phyloP scores from a whole-genome alignment of 2,888 invertebrate species.

The Lumbricus terrestris region DNA sequence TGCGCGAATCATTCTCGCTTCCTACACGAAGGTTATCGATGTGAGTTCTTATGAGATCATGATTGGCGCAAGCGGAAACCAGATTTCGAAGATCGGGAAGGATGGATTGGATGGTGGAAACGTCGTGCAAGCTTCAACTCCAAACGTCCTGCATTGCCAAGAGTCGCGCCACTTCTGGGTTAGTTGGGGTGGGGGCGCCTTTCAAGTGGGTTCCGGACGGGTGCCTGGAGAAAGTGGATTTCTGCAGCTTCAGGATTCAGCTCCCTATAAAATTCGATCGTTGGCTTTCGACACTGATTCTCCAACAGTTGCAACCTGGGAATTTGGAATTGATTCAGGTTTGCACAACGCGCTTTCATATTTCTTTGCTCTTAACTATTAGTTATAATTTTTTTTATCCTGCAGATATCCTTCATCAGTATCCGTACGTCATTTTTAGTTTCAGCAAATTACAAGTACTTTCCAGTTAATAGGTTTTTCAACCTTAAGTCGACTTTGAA shows the following conservation, averaged over 20 bases:
- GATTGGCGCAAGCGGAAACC: constrained; percentile 12
- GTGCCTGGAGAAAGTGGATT: not conserved
- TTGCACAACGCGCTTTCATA: not conserved
- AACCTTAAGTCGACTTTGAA: no score
- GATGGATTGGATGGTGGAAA: constrained; percentile 12
- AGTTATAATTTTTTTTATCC: not conserved
- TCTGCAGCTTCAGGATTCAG: not conserved
- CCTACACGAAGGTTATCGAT: not conserved
- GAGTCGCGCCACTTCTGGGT: constrained; percentile 24
- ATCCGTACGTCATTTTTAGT: not conserved
- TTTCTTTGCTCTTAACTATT: not conserved
- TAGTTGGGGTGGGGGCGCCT: constrained; percentile 5
- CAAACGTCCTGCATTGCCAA: constrained; percentile 22
- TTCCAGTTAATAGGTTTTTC: no score
- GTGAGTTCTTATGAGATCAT: constrained; percentile 20
- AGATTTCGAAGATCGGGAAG: constrained; percentile 13
- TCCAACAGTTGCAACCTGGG: not conserved
- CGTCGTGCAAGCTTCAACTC: constrained; percentile 19
- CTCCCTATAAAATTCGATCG: constrained; percentile 6
- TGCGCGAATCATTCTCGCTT: constrained; percentile 25
- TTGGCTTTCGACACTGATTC: not conserved
- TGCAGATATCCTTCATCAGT: not conserved
- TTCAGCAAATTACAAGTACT: not conserved
- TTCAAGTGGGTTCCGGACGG: constrained; percentile 17
- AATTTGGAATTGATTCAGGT: not conserved